Evolutionary conservation across 2,888 invertebrate species (phyloP).

Genomic region (Volucella inflata): DNA sequence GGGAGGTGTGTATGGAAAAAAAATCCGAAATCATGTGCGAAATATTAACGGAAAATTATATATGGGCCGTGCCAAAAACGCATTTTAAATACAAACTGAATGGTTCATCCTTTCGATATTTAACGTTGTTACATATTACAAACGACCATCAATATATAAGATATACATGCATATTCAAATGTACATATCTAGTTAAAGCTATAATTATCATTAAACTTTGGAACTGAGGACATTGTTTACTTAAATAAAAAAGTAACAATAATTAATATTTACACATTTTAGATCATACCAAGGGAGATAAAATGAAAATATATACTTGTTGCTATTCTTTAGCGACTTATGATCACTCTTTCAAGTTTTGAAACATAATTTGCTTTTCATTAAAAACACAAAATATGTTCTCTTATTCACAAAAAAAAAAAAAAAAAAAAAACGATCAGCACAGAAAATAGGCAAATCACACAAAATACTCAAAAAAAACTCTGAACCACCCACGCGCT

Average conservation of each 20-base stretch:
- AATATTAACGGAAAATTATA: constrained; percentile 53
- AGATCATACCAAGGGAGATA: not conserved
- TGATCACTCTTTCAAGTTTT: constrained; percentile 36
- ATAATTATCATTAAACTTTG: constrained; percentile 32
- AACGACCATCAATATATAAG: not conserved
- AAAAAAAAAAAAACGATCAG: constrained; percentile 62
- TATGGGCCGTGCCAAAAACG: constrained; percentile 63
- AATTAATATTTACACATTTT: constrained; percentile 10
- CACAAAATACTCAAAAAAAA: constrained; percentile 10
- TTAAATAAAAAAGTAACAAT: constrained; percentile 35
- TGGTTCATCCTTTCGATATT: not conserved
- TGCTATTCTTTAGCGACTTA: constrained; percentile 24
- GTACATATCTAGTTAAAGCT: constrained; percentile 2
- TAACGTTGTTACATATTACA: constrained; percentile 13
- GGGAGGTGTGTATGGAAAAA: constrained; percentile 30
- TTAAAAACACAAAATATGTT: constrained; percentile 38
- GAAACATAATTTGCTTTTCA: constrained; percentile 34
- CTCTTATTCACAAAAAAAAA: constrained; percentile 53
- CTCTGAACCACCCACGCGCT: constrained; percentile 56
- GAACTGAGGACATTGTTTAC: constrained; percentile 44
- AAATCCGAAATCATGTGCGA: constrained; percentile 33
- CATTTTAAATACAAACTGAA: constrained; percentile 53
- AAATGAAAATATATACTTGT: not conserved
- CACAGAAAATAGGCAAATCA: constrained; percentile 26
- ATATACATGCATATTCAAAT: constrained; percentile 1